Evolutionary conservation across 2,113 vertebrate genomes (phyloP), one percentile per base, ranked within the genome.

Genomic region (Paracanthobrama guichenoti): DNA sequence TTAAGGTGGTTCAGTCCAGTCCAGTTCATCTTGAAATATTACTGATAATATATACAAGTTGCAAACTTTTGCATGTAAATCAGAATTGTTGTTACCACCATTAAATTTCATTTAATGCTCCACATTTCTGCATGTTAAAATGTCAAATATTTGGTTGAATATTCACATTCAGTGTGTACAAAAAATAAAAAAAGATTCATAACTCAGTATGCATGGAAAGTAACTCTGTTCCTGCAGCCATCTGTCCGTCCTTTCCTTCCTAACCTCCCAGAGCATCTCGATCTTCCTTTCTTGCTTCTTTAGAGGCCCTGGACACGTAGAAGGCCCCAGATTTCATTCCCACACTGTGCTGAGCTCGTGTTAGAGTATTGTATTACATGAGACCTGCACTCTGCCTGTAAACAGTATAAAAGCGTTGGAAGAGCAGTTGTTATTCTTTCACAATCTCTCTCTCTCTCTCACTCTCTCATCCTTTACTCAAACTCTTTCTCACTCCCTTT

Each of bases 331-430:
- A 87, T 86, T 84, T 85, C 71, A 78, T 86, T 87, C 84, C 84
- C 86, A 85, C 88, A 84, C 86, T 82, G 59, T 8, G 72, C 59
- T 87, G 83, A 78, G 74, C 88, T 87, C 79, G 57, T 79, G 78
- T 88, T 88, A 90, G 81, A 87, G 86, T 85, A 88, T 92, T 92
- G 88, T 85, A 87, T 91, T 85, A 87, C 89, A 85, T 46, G 62
- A 84, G 79, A 90, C 83, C 86, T 88, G 82, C 88, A 69, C 87
- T 79, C 57, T 84, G 80, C 87, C 87, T 87, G 90, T 91, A 89
- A 92, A 93, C 90, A 91, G 87, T 85, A 83, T 82, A 82, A 90
- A 84, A 88, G 78, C 55, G 42, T 82, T 84, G 79, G 89, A 88
- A 72, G 84, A 89, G 79, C 79, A 81, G 86, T 87, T 88, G 86